phyloP scores from a whole-genome alignment of 2,113 vertebrate genomes.

The Sula dactylatra region DNA sequence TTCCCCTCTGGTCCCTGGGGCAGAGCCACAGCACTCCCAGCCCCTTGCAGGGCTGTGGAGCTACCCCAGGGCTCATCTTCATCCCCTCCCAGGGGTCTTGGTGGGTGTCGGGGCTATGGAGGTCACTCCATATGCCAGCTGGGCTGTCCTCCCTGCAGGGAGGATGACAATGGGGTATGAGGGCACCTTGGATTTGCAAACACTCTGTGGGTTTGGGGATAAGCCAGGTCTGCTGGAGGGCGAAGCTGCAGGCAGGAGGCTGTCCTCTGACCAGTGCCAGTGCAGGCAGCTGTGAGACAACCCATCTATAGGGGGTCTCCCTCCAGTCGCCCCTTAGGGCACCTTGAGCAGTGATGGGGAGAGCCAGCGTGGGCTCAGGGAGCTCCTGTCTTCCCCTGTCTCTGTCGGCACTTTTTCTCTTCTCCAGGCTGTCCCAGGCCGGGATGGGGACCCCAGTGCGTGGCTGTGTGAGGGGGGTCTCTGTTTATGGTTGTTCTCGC shows the following conservation, averaged over 20 bases:
- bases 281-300: background rate
- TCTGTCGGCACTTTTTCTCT: background rate
- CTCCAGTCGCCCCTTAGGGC: background rate
- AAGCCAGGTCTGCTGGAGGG: background rate
- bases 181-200: background rate
- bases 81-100: background rate
- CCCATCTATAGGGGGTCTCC: background rate
- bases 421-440: background rate
- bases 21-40: background rate
- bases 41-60: background rate
- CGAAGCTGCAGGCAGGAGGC: background rate
- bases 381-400: background rate
- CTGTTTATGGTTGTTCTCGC: slow-evolving; percentile 55
- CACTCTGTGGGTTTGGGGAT: background rate
- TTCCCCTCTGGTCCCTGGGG: background rate
- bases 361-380: accelerated
- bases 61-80: background rate
- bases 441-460: background rate
- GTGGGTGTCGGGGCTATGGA: background rate
- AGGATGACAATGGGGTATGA: background rate
- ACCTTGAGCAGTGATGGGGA: background rate
- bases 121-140: accelerated
- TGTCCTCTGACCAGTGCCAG: background rate
- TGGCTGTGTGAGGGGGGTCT: background rate
- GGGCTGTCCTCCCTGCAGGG: background rate